A percentile compares a stretch with the other conserved stretches of the same genome.
Evolutionary conservation across 2,797 vertebrate species (phyloP).

Genomic region (Podarcis siculus): DNA sequence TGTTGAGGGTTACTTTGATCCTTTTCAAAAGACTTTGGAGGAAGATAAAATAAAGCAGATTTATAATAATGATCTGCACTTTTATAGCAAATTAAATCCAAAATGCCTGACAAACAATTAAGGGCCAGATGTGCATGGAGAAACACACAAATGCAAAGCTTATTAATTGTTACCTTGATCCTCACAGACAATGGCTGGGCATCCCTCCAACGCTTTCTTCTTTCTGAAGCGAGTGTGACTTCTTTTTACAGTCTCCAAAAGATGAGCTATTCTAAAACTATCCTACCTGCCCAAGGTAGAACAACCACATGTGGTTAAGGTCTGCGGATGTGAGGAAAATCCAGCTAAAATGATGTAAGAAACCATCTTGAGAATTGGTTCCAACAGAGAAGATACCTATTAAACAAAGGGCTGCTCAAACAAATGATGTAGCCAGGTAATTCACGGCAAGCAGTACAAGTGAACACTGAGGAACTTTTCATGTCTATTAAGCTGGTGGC

Average conservation of each 20-base stretch:
- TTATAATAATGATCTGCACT: slow-evolving; percentile 11
- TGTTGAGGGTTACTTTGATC: background rate
- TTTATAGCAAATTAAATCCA: slow-evolving; percentile 18
- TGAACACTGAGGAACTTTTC: too few species aligned
- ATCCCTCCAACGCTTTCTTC: background rate
- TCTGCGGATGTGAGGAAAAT: background rate
- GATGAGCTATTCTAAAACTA: background rate
- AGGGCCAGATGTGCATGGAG: background rate
- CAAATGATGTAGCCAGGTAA: too few species aligned
- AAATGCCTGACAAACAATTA: background rate
- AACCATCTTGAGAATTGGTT: background rate
- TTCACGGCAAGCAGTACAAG: too few species aligned
- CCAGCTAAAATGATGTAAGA: too few species aligned
- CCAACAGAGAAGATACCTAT: too few species aligned
- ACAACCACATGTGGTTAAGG: background rate
- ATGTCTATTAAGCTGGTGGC: too few species aligned
- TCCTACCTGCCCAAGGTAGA: background rate
- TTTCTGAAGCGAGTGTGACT: background rate
- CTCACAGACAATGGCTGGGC: background rate
- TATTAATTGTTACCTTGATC: background rate
- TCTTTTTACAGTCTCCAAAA: background rate
- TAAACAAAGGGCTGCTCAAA: too few species aligned
- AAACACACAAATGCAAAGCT: background rate
- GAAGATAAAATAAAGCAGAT: slow-evolving; percentile 3
- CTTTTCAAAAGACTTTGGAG: background rate